Evolutionary conservation across 2,113 vertebrate species (phyloP), one percentile per base, ranked within the genome.

Genomic region (Heliornis fulica): DNA sequence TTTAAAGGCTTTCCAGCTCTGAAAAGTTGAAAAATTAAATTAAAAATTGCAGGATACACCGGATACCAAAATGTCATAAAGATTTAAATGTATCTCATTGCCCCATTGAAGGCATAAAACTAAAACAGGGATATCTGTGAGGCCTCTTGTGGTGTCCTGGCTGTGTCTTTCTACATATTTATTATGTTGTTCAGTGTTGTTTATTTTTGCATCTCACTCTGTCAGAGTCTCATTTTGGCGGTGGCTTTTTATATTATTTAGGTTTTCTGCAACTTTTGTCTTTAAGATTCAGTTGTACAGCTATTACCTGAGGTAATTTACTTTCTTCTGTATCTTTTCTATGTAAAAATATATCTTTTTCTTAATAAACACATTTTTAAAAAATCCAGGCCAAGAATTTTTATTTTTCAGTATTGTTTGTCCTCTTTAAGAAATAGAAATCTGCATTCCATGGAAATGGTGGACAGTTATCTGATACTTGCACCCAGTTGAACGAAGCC

Each of bases 301-400:
- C 48, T 69, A 23, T 89, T 86, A 87, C 56, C 45, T 53, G 60
- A 87, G 36, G 43, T 71, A 75, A 87, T 84, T 87, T 93, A 93
- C 85, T 79, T 92, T 89, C 40, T 59, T 88, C 93, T 97, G 89
- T 97, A 94, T 80, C 87, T 97, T 97, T 96, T 93, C 66, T 96
- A 94, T 97, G 94, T 96, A 93, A 89, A 96, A 96, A 77, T 28
- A 70, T 63, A 83, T 53, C 71, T 91, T 95, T 96, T 94, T 96
- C 87, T 70, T 89, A 97, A 97, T 97, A 97, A 97, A 97, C 56
- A 83, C 23, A 90, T 87, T 79, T 29, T 0, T 77, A 80, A 83
- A 71, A 76, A 66, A 8, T 32, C 7, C 85, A 64, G 77, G 80
- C 72, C 61, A 76, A 84, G 79, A 78, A 32, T 46, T 80, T 80